Conservation (phyloP, 2,113 vertebrate species). For the Alaudala cheleensis region DNA sequence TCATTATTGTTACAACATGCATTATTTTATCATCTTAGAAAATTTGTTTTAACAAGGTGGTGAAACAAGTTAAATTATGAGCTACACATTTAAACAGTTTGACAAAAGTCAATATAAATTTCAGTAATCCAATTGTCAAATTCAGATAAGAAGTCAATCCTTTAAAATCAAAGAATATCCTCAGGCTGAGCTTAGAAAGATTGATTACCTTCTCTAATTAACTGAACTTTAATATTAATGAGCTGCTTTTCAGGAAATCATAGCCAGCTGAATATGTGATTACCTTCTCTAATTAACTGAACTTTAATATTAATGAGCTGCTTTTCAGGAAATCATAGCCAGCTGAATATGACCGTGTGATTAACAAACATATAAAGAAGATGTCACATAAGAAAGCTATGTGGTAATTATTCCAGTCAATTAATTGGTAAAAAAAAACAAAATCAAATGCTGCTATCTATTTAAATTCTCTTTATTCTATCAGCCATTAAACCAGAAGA, state of each 20-base stretch:
- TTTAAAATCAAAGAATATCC: slow-evolving; percentile 9
- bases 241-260: slow-evolving; percentile 9
- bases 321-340: neutral
- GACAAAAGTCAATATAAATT: neutral
- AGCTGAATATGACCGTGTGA: neutral
- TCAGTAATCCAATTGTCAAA: slow-evolving; percentile 20
- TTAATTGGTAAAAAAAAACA: slow-evolving; percentile 56
- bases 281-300: slow-evolving; percentile 21
- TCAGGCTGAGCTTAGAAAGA: slow-evolving; percentile 6
- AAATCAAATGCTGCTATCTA: slow-evolving; percentile 31
- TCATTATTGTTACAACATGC: neutral
- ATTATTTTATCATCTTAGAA: neutral
- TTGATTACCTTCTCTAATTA: neutral
- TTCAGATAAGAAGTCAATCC: slow-evolving; percentile 1
- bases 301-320: slow-evolving; percentile 14
- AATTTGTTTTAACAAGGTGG: neutral
- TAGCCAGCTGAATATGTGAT: neutral
- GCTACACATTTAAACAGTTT: neutral
- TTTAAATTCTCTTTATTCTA: slow-evolving; percentile 59
- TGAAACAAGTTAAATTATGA: neutral
- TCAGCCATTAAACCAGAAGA: slow-evolving; percentile 44
- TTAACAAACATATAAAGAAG: slow-evolving; percentile 22
- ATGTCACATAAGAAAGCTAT: slow-evolving; percentile 16
- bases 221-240: slow-evolving; percentile 7
- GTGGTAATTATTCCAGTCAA: slow-evolving; percentile 63